Base-by-base conservation (phyloP, 2,888 invertebrate species). In the Eurytoma adleriae region DNA sequence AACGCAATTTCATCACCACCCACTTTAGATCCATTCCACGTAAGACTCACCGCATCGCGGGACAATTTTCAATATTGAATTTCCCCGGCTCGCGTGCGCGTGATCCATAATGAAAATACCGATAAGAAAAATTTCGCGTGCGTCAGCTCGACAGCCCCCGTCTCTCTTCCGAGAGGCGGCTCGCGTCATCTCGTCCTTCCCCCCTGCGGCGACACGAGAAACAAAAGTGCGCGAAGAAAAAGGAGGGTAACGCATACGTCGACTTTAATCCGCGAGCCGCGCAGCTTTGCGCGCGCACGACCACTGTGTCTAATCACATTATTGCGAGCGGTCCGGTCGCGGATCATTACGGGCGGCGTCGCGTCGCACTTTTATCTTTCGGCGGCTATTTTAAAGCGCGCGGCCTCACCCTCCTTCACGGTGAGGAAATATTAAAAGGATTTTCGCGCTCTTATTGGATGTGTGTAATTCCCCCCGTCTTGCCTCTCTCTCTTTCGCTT, bases 271-370 rank as follows among this genome's bases (percentile, higher is more conserved):
- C 40, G 40, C 40, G 40, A 40, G 40, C 1, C 40, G 7, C 0
- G 40, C 7, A 40, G 40, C 40, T 40, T 40, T 56, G 27, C 40
- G 18, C 40, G 18, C 24, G 20, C 68, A 7, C 56, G 56, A 77
- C 74, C 71, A 70, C 82, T 78, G 82, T 82, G 80, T 75, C 82
- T 72, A 82, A 82, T 82, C 78, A 69, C 74, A 70, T 80, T 80
- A 82, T 82, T 82, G 72, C 81, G 75, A 79, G 81, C 13, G 56
- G 74, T 61, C 66, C 72, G 72, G 73, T 80, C 73, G 77, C 77
- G 82, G 70, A 80, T 79, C 74, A 82, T 82, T 80, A 79, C 79
- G 20, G 54, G 52, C 48, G 56, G 62, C 67, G 57, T 50, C n/a
- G 52, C 54, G 40, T 64, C 40, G 48, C 13, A 48, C 67, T 74